Evolutionary conservation across 2,113 vertebrate genomes (phyloP).

Genomic region (Lepisosteus oculatus): DNA sequence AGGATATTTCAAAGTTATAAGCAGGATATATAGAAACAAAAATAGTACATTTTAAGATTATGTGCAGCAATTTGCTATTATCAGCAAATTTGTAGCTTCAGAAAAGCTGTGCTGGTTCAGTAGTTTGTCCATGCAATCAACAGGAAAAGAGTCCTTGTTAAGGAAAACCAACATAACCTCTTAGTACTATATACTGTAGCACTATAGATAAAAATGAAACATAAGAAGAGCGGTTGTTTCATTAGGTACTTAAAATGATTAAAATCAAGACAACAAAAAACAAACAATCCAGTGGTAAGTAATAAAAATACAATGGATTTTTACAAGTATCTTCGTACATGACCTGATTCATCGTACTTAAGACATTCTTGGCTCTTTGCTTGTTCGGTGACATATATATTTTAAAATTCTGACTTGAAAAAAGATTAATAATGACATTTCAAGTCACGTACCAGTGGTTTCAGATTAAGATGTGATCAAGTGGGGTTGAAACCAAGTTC

Average conservation of each 20-base stretch:
- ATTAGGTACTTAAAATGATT: constrained; percentile 15
- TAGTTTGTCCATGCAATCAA: neutral
- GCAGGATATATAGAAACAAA: constrained; percentile 23
- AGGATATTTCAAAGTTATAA: constrained; percentile 30
- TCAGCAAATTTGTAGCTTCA: neutral
- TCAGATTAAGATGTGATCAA: constrained; percentile 27
- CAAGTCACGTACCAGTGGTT: constrained; percentile 27
- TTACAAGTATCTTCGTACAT: constrained; percentile 52
- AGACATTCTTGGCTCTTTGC: constrained; percentile 53
- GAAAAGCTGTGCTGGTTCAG: neutral
- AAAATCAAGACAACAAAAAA: constrained; percentile 20
- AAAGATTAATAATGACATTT: constrained; percentile 49
- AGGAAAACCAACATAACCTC: constrained; percentile 19
- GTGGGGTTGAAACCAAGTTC: constrained; percentile 46
- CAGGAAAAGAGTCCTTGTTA: neutral
- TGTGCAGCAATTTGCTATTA: constrained; percentile 12
- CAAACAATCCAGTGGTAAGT: constrained; percentile 50
- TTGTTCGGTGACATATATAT: constrained; percentile 44
- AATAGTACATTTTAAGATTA: constrained; percentile 23
- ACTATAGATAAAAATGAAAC: constrained; percentile 10
- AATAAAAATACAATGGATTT: constrained; percentile 35
- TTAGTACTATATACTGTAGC: constrained; percentile 13
- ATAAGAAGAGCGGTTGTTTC: constrained; percentile 14
- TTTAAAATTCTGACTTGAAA: neutral
- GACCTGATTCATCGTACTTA: constrained; percentile 49